Percentiles rank a stretch among this genome's conserved stretches.
Conservation (phyloP, 2,113 vertebrate species). For the Mirounga angustirostris region DNA sequence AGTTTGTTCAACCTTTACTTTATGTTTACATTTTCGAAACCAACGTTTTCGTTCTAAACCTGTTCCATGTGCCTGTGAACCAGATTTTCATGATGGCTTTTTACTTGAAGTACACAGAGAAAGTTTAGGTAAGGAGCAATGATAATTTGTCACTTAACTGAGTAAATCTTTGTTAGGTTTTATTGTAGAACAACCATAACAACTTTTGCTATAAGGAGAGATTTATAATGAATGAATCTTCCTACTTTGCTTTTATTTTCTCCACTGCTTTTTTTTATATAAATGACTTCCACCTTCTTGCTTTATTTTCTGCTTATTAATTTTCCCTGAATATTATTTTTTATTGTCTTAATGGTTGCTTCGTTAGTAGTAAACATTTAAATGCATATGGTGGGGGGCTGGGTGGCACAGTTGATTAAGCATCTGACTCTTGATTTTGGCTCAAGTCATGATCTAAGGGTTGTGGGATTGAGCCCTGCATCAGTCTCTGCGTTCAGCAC, state of each 20-base stretch:
- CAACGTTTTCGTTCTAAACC: conserved; percentile 98
- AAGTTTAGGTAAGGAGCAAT: conserved; percentile 87
- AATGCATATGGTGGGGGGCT: neutral
- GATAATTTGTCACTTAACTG: conserved; percentile 19
- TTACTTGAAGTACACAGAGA: conserved; percentile 96
- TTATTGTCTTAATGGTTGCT: neutral
- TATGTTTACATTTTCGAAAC: conserved; percentile 96
- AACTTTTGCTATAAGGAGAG: neutral
- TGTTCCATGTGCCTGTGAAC: conserved; percentile 97
- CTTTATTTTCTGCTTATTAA: conserved; percentile 20
- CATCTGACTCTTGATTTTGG: neutral
- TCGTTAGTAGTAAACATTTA: neutral
- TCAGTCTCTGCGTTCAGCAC: neutral
- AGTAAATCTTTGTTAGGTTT: conserved; percentile 21
- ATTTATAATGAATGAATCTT: neutral
- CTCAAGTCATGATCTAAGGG: neutral
- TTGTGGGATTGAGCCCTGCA: neutral
- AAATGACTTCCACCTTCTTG: neutral
- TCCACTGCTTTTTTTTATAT: neutral
- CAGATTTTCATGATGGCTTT: conserved; percentile 96
- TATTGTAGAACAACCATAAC: neutral
- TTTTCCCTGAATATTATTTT: conserved; percentile 25
- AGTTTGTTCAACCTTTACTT: conserved; percentile 94
- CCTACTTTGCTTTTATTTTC: neutral
- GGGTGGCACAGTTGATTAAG: neutral